Base-by-base conservation (phyloP, 2,888 invertebrate species). In the Watsonalla cultraria region DNA sequence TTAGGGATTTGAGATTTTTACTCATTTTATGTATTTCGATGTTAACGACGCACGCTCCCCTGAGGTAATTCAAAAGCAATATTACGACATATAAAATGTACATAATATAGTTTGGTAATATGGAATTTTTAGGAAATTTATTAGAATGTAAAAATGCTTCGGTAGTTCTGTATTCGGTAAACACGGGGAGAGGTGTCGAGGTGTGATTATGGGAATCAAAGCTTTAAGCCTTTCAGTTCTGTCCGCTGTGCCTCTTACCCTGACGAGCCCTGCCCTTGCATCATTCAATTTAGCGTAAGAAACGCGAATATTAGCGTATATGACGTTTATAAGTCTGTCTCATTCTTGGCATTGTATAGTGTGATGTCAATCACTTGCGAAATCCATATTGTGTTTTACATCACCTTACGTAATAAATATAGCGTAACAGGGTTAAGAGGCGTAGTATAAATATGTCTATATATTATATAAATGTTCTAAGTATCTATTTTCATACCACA, bases 81-180 rank as follows among this genome's bases (percentile, higher is more conserved):
- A 90, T 81, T 88, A 89, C 82, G 90, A 90, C 87, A 90, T 89
- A 90, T 89, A 90, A 86, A 80, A 82, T 88, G 87, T 90, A 80
- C 69, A 82, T 88, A 42, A 42, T 42, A 90, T 90, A 90, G 90
- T 90, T 90, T 90, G 89, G 76, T 90, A 90, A 85, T 85, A 83
- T 85, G 80, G 82, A 80, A 84, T 88, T 90, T 90, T 89, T 90
- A 90, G 89, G 79, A 84, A 88, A 89, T 85, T 85, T 84, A 85
- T 84, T 89, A 88, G 87, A 76, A 68, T 74, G 74, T 84, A 84
- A 82, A 82, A 82, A 82, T 68, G 90, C 90, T 90, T 90, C 76
- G 73, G 82, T 89, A 88, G 88, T 67, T 80, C 77, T 80, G 76
- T 80, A 77, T 74, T 78, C 64, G 74, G 69, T 76, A 71, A 66